phyloP scores from a whole-genome alignment of 2,888 invertebrate genomes.

The Polydrusus pterygomalis region DNA sequence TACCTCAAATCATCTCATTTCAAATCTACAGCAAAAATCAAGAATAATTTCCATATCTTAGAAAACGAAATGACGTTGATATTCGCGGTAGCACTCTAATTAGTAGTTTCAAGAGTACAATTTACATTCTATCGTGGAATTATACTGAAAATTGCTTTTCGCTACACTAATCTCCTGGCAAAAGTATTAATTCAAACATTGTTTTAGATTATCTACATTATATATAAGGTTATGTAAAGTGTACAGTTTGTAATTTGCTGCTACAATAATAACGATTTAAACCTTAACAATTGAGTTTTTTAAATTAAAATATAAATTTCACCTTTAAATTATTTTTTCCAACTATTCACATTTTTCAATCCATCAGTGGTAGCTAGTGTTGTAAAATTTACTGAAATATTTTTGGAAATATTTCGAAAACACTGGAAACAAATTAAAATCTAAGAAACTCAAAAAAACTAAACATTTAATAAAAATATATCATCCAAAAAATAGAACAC shows the following conservation, averaged over 20 bases:
- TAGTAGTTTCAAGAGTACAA: slow-evolving; percentile 21
- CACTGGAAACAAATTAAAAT: too few relatives aligned
- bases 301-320: not conserved
- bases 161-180: slow-evolving; percentile 16
- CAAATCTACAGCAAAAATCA: not conserved
- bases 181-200: slow-evolving; percentile 14
- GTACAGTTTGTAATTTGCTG: slow-evolving; percentile 4
- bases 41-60: not conserved
- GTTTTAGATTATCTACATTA: slow-evolving; percentile 24
- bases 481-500: too few relatives aligned
- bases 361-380: too few relatives aligned
- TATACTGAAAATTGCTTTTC: slow-evolving; percentile 12
- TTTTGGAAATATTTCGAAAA: too few relatives aligned
- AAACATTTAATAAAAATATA: too few relatives aligned
- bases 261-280: not conserved
- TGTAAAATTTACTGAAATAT: too few relatives aligned
- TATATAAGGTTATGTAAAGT: slow-evolving; percentile 8
- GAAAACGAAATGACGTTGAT: slow-evolving; percentile 16
- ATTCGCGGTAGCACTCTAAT: slow-evolving; percentile 21
- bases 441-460: too few relatives aligned
- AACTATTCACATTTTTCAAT: too few relatives aligned
- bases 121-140: slow-evolving; percentile 20
- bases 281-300: not conserved
- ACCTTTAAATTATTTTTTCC: too few relatives aligned
- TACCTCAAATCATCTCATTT: not conserved